Evolutionary conservation across 2,888 invertebrate genomes (phyloP), one percentile per base, ranked within the genome.

Genomic region (Lamellibrachia columna): DNA sequence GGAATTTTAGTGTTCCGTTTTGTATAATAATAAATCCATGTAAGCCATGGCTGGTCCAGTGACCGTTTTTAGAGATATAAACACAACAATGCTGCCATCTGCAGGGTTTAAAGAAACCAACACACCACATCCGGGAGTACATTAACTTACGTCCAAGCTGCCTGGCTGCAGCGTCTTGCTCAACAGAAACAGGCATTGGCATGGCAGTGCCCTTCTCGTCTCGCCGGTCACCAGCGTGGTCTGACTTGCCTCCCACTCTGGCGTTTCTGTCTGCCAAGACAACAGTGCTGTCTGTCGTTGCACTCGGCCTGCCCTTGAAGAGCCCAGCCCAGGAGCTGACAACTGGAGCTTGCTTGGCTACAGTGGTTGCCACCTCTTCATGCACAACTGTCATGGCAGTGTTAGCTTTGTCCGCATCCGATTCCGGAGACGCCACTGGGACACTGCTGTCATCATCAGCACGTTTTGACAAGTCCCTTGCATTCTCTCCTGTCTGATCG

Each of bases 291-390:
- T n/a, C 75, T 75, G 92, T 52, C 8, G 28, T 15, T 3, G 93
- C 93, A 15, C 91, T 52, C 22, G 75, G n/a, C 60, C 92, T 92
- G 53, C 93, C 92, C 15, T 91, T 90, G 92, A 94, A 92, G 9
- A 94, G 92, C 4, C 93, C 93, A 28, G 94, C 94, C 94, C 94
- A 94, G 15, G 94, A 93, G 75, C 52, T 92, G 11, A 91, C 53
- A 91, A 40, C 40, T 40, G 40, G 40, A 40, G 93, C 93, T 8
- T 40, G 53, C 91, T 91, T 90, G 40, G 90, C 53, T 22, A 92
- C 15, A 2, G 92, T 22, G 55, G 28, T 52, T 15, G 75, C 53
- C 15, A 52, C 28, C 9, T 40, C 53, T 22, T 58, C n/a, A 9
- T 92, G 52, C 22, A n/a, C 15, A n/a, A 75, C 28, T 6, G 60